Evolutionary conservation across 2,888 invertebrate species (phyloP), one percentile per base, ranked within the genome.

Genomic region (Uropetala carovei): DNA sequence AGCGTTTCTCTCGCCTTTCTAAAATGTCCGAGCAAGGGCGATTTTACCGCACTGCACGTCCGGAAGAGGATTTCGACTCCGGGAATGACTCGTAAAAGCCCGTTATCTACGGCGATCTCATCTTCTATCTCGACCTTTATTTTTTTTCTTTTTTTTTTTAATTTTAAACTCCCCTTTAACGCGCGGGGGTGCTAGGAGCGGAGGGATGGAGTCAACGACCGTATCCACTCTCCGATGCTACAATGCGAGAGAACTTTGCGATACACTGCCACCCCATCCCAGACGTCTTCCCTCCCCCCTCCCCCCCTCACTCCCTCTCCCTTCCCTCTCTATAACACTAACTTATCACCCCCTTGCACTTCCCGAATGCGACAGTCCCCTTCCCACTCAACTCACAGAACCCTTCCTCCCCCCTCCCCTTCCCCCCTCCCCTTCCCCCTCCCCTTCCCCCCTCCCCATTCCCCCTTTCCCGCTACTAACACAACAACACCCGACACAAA

Each of bases 281-380:
- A 5, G 27, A 3, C 43, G 56, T 0, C 83, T 18, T 30, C 13
- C 64, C 16, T 30, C 81, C 2, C 9, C 81, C 22, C 27, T 27
- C 82, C 10, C 43, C 82, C 56, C n/a, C n/a, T 16, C 86, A 18
- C n/a, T 30, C 13, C 64, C 16, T 30, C 81, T 13, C 9, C 81
- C 22, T 43, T 27, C 82, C 10, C 43, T 59, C 64, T 64, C 89
- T 60, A 86, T 86, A 64, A 60, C 86, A 18, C 30, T 89, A 43
- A 89, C 89, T 89, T 89, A 89, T 89, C 89, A 89, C 89, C 89
- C 89, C 89, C 64, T 89, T 68, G 60, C 89, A 68, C 22, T 10
- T 30, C 64, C 89, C 43, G 64, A 89, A 89, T 89, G 64, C 64
- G 60, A 89, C 89, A 22, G 22, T 75, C 27, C 27, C 75, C 27